Evolutionary conservation across 2,888 invertebrate species (phyloP), one percentile per base, ranked within the genome.

Genomic region (Calliphora vomitoria): DNA sequence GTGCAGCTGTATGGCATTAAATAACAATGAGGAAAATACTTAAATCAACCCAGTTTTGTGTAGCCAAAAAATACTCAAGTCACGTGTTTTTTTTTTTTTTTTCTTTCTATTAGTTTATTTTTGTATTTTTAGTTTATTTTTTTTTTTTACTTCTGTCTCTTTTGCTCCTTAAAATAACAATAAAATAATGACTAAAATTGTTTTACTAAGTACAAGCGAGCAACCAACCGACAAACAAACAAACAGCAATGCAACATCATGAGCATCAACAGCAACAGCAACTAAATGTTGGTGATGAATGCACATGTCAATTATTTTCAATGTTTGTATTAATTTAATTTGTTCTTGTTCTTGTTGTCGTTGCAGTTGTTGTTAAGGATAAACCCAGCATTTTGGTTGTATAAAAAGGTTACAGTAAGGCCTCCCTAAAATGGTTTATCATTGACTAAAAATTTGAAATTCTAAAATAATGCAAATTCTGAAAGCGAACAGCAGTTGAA

Each of bases 271-370:
- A 64, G 50, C 72, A 58, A 66, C 55, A 76, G 35, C 80, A 85
- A 55, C 75, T 81, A 58, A 81, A 74, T 86, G 80, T 71, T 76
- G 75, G 76, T 84, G 87, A 84, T 81, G 87, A 66, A 83, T 87
- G 87, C 80, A 84, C 76, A 87, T 84, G 87, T 87, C 81, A 84
- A 82, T 87, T 84, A 81, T 84, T 87, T 87, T 72, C 72, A 84
- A 84, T 87, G 84, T 84, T 86, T 87, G 80, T 87, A 84, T 87
- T 81, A 81, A 84, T 87, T 87, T 87, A 81, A 79, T 71, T 84
- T 85, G 25, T 79, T 82, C 66, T 72, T 84, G 60, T 72, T 53
- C 66, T 72, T 84, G 60, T 72, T 53, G 62, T 66, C 62, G n/a
- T 25, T 41, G 35, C 3, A 35, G 62, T 72, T 20, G 8, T 60